Percentiles rank a stretch among this genome's conserved stretches.
Evolutionary conservation across 2,797 vertebrate species (phyloP).

Genomic region (Aplochiton taeniatus): DNA sequence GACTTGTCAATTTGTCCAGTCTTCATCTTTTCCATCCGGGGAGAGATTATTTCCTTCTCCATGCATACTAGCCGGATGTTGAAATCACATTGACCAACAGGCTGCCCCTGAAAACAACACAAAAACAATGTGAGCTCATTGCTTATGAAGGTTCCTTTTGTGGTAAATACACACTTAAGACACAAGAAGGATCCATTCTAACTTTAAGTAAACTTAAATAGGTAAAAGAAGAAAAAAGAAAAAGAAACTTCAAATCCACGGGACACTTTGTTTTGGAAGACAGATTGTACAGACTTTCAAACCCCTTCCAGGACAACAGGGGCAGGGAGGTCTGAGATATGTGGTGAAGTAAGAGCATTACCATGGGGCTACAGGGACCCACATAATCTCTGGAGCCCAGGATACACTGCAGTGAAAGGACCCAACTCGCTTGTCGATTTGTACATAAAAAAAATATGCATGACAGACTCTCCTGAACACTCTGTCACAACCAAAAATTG

Average conservation of each 20-base stretch:
- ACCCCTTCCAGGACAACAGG: conserved; percentile 36
- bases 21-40: conserved; percentile 95
- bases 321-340: conserved; percentile 3
- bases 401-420: background rate
- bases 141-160: too few relatives aligned
- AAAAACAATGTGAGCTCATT: conserved; percentile 1
- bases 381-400: background rate
- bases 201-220: too few relatives aligned
- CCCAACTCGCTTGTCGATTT: too few relatives aligned
- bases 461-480: too few relatives aligned
- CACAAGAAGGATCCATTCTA: background rate
- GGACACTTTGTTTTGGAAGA: background rate
- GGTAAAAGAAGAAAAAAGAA: too few relatives aligned
- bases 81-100: conserved; percentile 96
- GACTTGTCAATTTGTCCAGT: conserved; percentile 93
- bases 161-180: conserved; percentile 1
- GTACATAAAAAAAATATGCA: too few relatives aligned
- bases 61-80: conserved; percentile 90
- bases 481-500: too few relatives aligned
- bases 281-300: conserved; percentile 9
- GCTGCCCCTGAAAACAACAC: conserved; percentile 82
- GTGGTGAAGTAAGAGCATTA: background rate
- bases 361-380: background rate
- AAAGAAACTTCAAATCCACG: background rate
- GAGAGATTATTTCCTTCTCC: conserved; percentile 94